Evolutionary conservation across 2,888 invertebrate species (phyloP), one percentile per base, ranked within the genome.

Genomic region (Leucophenga maculata): DNA sequence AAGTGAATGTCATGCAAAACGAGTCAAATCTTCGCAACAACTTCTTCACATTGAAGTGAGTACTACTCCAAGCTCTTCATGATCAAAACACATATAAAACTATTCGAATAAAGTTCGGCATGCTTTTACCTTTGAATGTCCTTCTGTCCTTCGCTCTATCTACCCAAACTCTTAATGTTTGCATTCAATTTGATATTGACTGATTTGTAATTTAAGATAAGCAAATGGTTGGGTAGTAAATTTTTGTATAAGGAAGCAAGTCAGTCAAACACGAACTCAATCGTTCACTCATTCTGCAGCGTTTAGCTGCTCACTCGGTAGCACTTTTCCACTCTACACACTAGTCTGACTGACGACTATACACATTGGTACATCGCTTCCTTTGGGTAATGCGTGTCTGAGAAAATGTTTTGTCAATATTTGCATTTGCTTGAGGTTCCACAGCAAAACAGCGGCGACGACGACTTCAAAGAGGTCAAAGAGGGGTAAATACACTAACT

Each of bases 171-270:
- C 39, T 39, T 6, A 39, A 55, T 79, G 80, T 82, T 82, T 83
- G 75, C 77, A 64, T 80, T 83, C 78, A 76, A 81, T 83, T 83
- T 71, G 72, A 73, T 81, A 81, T 80, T 79, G 82, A 81, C 83
- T 80, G 80, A 80, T 83, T 80, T 83, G 80, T 83, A 81, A 80
- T 81, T 80, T 80, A 79, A 83, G 83, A 81, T 81, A 81, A 80
- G 78, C 80, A 79, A 80, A 78, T 81, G 81, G 79, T 77, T 71
- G 71, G 72, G 72, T 72, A 75, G 68, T 44, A 59, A 67, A 65
- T 67, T 31, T n/a, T 16, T 22, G 71, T 60, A 68, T 59, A 26
- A 59, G 44, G 71, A 26, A 50, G 32, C 60, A 16, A 54, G 46
- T 16, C 48, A 59, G 18, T 46, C 48, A 60, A 46, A 52, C 67